Conservation (phyloP, 2,797 vertebrate species). For the Phataginus tricuspis region DNA sequence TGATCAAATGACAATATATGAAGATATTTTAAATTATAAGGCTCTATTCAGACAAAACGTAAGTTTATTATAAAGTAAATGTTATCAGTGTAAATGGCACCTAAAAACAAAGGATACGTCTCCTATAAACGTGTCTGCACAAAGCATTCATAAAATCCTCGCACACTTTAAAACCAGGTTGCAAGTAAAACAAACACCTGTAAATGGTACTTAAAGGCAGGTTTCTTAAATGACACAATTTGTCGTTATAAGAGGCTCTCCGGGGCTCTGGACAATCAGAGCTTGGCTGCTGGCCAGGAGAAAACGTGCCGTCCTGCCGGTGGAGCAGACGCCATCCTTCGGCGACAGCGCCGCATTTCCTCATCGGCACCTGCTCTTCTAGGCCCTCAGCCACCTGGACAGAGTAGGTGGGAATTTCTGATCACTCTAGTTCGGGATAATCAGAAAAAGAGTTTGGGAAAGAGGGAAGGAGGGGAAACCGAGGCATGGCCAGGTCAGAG, state of each 20-base stretch:
- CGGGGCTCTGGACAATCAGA: not conserved
- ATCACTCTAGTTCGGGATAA: not conserved
- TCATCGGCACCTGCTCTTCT: not conserved
- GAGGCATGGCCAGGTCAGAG: not conserved
- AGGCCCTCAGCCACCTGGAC: not conserved
- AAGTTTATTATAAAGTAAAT: constrained; percentile 31
- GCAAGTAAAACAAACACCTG: not conserved
- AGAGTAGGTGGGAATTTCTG: not conserved
- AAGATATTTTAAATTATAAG: constrained; percentile 49
- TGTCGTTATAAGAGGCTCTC: not conserved
- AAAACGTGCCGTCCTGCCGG: not conserved
- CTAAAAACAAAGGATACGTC: constrained; percentile 24
- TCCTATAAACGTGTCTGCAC: not conserved
- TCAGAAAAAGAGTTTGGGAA: not conserved
- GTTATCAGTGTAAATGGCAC: constrained; percentile 5
- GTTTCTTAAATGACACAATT: not conserved
- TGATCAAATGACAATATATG: constrained; percentile 47
- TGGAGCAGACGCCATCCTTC: fast-evolving
- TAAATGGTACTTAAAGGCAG: not conserved
- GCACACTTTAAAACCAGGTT: constrained; percentile 25
- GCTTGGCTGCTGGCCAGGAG: not conserved
- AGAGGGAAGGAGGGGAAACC: not conserved
- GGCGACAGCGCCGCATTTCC: fast-evolving
- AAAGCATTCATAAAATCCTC: constrained; percentile 25
- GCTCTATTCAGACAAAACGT: constrained; percentile 4